Evolutionary conservation across 2,888 invertebrate species (phyloP).

Genomic region (Eupithecia subumbrata): DNA sequence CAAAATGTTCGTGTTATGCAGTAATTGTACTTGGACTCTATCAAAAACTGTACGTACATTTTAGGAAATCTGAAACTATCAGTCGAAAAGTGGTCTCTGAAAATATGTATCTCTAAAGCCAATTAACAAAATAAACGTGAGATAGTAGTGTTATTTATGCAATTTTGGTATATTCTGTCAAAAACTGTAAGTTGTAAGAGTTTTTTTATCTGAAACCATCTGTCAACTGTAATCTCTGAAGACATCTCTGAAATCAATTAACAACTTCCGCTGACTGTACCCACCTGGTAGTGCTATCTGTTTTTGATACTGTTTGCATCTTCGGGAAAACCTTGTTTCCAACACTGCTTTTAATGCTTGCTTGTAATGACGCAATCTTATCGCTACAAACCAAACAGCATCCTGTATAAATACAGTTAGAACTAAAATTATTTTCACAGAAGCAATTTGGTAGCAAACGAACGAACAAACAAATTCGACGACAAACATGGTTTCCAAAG

Average conservation of each 20-base stretch:
- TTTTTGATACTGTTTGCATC: constrained; percentile 54
- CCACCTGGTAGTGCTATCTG: constrained; percentile 55
- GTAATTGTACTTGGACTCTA: too few species aligned
- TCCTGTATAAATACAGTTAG: constrained; percentile 64
- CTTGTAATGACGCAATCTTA: constrained; percentile 57
- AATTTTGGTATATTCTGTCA: background rate
- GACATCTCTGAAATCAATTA: background rate
- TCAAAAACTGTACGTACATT: too few species aligned
- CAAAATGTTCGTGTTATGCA: too few species aligned
- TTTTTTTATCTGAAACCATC: background rate
- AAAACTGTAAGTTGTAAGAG: background rate
- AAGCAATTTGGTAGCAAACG: constrained; percentile 50
- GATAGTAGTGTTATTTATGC: background rate
- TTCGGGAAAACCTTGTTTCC: constrained; percentile 71
- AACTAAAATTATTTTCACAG: constrained; percentile 46
- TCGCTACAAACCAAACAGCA: constrained; percentile 55
- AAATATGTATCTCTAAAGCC: too few species aligned
- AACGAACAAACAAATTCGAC: constrained; percentile 49
- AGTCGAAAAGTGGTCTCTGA: too few species aligned
- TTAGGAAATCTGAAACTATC: too few species aligned
- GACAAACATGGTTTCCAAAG: constrained; percentile 69
- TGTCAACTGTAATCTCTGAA: background rate
- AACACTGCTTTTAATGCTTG: constrained; percentile 36
- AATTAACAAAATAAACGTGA: background rate
- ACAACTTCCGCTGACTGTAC: constrained; percentile 50